Percentiles rank a stretch among this genome's conserved stretches.
phyloP scores from a whole-genome alignment of 2,797 vertebrate species.

The Crax fasciolata region DNA sequence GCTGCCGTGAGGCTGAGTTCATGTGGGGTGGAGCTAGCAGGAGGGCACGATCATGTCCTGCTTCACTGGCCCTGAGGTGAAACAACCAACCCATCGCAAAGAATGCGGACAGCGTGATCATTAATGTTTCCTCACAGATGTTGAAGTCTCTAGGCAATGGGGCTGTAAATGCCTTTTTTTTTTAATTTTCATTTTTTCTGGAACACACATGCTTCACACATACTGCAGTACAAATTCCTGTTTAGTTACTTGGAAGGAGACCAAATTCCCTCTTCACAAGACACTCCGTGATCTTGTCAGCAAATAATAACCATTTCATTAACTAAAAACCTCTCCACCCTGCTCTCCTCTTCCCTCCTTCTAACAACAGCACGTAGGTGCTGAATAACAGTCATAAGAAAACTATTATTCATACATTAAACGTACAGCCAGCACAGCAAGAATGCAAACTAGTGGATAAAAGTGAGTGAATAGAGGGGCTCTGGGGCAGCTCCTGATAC shows the following conservation, averaged over 20 bases:
- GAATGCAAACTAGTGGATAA: neutral
- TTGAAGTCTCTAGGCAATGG: constrained; percentile 16
- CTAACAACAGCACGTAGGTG: neutral
- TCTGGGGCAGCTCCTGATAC: neutral
- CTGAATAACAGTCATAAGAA: neutral
- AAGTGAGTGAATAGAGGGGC: neutral
- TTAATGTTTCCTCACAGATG: constrained; percentile 15
- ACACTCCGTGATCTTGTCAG: constrained; percentile 3
- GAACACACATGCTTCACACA: constrained; percentile 19
- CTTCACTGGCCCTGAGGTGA: neutral
- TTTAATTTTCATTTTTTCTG: neutral
- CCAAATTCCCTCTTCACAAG: constrained; percentile 37
- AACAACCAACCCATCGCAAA: neutral
- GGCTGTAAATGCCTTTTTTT: neutral
- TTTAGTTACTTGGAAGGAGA: constrained; percentile 46
- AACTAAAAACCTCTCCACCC: neutral
- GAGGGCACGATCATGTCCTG: neutral
- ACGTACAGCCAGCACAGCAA: neutral
- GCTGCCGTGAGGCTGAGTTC: neutral
- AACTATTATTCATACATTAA: neutral
- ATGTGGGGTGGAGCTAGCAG: neutral
- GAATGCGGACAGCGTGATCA: neutral
- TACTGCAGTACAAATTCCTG: constrained; percentile 23
- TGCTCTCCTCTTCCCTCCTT: neutral
- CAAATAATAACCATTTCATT: constrained; percentile 28